A percentile compares a stretch with the other conserved stretches of the same genome.
phyloP scores from a whole-genome alignment of 1,140 invertebrate genomes.

The Zaprionus vittiger region DNA sequence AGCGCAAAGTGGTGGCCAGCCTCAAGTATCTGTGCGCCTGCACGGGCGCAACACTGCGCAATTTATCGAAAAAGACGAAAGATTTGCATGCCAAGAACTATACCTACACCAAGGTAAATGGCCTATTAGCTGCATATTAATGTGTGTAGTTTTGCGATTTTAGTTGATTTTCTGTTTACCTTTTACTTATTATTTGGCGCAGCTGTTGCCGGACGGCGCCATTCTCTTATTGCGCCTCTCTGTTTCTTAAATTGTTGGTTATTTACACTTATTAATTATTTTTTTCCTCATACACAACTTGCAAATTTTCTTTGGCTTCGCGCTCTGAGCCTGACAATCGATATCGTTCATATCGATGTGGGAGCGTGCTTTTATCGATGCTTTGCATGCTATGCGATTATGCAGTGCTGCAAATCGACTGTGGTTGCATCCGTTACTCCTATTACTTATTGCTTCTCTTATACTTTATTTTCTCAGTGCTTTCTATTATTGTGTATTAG shows the following conservation, averaged over 20 bases:
- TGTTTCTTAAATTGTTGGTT: conserved; percentile 53
- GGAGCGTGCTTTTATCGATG: background rate
- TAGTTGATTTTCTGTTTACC: conserved; percentile 39
- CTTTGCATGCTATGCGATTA: background rate
- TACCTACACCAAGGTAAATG: conserved; percentile 80
- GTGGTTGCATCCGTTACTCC: conserved; percentile 10
- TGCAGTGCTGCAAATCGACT: background rate
- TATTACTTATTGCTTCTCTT: background rate
- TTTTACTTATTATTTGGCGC: conserved; percentile 21
- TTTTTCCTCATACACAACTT: conserved; percentile 38
- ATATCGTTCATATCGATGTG: conserved; percentile 18
- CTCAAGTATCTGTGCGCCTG: conserved; percentile 79
- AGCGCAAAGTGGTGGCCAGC: conserved; percentile 78
- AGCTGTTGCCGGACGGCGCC: conserved; percentile 24
- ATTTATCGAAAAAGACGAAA: conserved; percentile 81
- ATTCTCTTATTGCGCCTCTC: conserved; percentile 12
- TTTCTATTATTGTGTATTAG: conserved; percentile 24
- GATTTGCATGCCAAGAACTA: conserved; percentile 81
- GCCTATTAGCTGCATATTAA: background rate
- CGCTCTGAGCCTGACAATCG: conserved; percentile 17
- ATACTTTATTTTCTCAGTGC: background rate
- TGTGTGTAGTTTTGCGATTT: conserved; percentile 12
- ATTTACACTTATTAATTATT: conserved; percentile 57
- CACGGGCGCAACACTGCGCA: conserved; percentile 76
- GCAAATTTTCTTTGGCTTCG: conserved; percentile 9